Percentiles rank a stretch among this genome's conserved stretches.
phyloP scores from a whole-genome alignment of 1,140 invertebrate genomes.

The Zophobas morio region DNA sequence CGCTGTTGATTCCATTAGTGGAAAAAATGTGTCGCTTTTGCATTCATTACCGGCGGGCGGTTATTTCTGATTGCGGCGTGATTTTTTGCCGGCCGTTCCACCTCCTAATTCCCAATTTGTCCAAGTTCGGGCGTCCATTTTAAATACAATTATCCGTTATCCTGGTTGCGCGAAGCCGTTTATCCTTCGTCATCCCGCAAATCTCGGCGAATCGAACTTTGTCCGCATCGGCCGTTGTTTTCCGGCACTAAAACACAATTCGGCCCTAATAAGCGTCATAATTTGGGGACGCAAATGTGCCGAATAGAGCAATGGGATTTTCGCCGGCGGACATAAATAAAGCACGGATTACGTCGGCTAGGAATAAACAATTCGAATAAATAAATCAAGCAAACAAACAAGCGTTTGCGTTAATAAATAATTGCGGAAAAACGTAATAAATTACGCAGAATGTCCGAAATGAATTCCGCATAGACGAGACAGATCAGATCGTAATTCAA shows the following conservation, averaged over 20 bases:
- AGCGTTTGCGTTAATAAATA: constrained; percentile 44
- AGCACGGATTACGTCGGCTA: constrained; percentile 40
- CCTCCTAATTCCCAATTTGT: no score
- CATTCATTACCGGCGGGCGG: no score
- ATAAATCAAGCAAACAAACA: constrained; percentile 45
- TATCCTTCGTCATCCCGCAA: background rate
- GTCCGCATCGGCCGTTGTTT: background rate
- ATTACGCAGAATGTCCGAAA: constrained; percentile 33
- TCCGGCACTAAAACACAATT: constrained; percentile 13
- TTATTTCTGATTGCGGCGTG: no score
- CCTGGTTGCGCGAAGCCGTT: no score
- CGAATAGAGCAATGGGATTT: constrained; percentile 39
- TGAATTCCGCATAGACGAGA: constrained; percentile 36
- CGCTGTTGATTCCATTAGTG: no score
- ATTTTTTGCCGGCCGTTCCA: no score
- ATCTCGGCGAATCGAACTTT: background rate
- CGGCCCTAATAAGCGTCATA: constrained; percentile 29
- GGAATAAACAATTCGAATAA: constrained; percentile 36
- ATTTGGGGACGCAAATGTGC: constrained; percentile 31
- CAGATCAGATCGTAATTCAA: constrained; percentile 30
- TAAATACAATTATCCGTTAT: no score
- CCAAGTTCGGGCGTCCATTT: no score
- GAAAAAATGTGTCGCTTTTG: no score
- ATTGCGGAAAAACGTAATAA: constrained; percentile 46
- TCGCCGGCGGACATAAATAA: constrained; percentile 28